phyloP scores from a whole-genome alignment of 2,113 vertebrate genomes.

The Chamaetylas fuelleborni region DNA sequence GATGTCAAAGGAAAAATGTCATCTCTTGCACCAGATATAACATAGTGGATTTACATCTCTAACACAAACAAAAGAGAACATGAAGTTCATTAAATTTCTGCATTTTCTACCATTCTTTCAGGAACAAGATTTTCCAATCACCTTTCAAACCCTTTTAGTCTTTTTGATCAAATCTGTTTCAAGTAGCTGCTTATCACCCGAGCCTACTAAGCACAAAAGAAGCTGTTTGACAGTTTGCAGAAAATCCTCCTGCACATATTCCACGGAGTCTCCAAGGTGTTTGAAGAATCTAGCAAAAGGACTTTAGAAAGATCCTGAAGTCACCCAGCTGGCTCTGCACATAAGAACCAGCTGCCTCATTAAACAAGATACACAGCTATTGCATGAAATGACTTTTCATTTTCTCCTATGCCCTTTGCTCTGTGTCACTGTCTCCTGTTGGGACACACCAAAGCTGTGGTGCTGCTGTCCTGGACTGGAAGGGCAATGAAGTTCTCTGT shows the following conservation, averaged over 20 bases:
- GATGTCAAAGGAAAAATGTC: background rate
- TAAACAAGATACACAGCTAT: background rate
- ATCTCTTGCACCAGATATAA: background rate
- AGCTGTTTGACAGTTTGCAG: background rate
- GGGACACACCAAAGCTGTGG: background rate
- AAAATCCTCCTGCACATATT: background rate
- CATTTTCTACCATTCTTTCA: background rate
- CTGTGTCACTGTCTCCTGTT: background rate
- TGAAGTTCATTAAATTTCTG: background rate
- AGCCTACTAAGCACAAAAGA: background rate
- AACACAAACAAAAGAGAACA: background rate
- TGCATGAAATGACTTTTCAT: background rate
- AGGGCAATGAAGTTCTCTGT: background rate
- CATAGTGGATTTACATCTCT: background rate
- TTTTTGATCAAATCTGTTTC: background rate
- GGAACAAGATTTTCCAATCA: background rate
- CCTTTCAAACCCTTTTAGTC: background rate
- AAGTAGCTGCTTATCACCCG: background rate
- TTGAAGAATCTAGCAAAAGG: background rate
- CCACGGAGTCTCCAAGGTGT: background rate
- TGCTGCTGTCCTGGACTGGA: fast-evolving
- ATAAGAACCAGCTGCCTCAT: background rate
- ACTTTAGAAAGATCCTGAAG: background rate
- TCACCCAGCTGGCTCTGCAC: background rate
- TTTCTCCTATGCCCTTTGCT: background rate